Evolutionary conservation across 1,140 invertebrate genomes (phyloP).

Genomic region (Argopecten irradians): DNA sequence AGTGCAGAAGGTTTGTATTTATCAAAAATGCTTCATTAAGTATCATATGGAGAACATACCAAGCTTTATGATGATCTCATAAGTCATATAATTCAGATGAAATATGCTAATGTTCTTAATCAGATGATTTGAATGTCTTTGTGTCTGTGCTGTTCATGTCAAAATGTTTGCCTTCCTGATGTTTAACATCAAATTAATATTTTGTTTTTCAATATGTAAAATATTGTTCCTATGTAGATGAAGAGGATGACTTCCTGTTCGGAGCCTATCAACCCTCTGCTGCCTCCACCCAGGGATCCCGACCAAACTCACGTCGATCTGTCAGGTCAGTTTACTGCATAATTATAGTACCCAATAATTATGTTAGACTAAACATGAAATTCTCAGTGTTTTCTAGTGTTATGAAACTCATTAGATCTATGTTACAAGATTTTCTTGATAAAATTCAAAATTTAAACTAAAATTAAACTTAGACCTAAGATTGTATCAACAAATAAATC

Average conservation of each 20-base stretch:
- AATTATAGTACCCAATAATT: too few relatives aligned
- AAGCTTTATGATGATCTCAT: background rate
- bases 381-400: too few relatives aligned
- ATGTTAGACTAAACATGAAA: too few relatives aligned
- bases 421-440: too few relatives aligned
- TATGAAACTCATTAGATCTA: too few relatives aligned
- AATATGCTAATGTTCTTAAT: background rate
- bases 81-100: background rate
- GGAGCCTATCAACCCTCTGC: conserved; percentile 68
- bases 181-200: background rate
- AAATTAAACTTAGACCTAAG: too few relatives aligned
- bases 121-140: background rate
- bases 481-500: too few relatives aligned
- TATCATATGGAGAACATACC: background rate
- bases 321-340: conserved; percentile 54
- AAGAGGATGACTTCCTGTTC: conserved; percentile 68
- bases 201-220: background rate
- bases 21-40: background rate
- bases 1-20: conserved; percentile 41
- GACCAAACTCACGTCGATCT: conserved; percentile 64
- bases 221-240: conserved; percentile 35
- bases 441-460: too few relatives aligned
- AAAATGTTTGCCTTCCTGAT: background rate
- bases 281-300: conserved; percentile 55
- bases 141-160: background rate